Percentiles rank a stretch among this genome's conserved stretches.
phyloP scores from a whole-genome alignment of 2,888 invertebrate genomes.

The Troides aeacus region DNA sequence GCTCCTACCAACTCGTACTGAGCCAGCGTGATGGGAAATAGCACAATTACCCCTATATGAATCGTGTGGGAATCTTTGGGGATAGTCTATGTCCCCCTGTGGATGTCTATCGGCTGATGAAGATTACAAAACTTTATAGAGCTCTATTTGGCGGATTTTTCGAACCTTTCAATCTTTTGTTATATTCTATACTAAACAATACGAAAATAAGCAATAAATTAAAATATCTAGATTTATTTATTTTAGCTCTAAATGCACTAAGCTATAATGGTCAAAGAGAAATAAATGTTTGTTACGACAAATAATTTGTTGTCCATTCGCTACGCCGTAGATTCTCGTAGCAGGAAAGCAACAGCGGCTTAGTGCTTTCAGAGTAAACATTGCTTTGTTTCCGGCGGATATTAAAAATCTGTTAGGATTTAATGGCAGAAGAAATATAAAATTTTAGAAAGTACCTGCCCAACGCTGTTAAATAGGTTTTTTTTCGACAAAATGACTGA shows the following conservation, averaged over 20 bases:
- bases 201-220: background rate
- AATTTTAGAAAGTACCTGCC: slow-evolving; percentile 15
- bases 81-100: no score
- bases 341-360: slow-evolving; percentile 9
- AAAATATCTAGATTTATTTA: background rate
- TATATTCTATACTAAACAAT: background rate
- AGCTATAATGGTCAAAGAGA: slow-evolving; percentile 11
- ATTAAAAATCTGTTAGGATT: slow-evolving; percentile 20
- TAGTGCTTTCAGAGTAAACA: slow-evolving; percentile 23
- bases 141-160: no score
- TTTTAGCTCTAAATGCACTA: slow-evolving; percentile 13
- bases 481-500: background rate
- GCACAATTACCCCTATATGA: no score
- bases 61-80: no score
- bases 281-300: slow-evolving; percentile 20
- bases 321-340: slow-evolving; percentile 26
- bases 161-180: background rate
- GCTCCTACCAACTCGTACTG: no score
- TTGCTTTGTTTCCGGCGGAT: slow-evolving; percentile 16
- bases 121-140: no score
- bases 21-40: no score
- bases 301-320: slow-evolving; percentile 25
- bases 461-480: background rate
- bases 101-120: no score
- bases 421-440: slow-evolving; percentile 12